Conservation (phyloP, 2,888 invertebrate genomes). For the Stenoptilia bipunctidactyla region DNA sequence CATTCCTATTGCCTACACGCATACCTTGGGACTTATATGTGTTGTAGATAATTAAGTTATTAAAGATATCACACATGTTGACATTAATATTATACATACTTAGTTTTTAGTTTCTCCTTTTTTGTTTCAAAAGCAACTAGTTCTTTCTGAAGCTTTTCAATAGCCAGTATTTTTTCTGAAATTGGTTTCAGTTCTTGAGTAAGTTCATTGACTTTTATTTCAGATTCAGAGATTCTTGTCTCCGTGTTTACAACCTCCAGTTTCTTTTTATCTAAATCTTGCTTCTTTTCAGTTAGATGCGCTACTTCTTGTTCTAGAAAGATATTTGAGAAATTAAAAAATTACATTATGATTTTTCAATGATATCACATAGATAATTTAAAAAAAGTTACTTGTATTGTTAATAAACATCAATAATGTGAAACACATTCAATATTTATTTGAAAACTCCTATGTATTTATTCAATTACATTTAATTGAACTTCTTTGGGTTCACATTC, state of each 20-base stretch:
- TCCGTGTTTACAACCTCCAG: constrained; percentile 68
- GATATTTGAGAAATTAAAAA: constrained; percentile 2
- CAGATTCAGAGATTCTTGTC: constrained; percentile 72
- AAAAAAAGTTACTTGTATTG: too few species aligned
- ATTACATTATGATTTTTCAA: neutral
- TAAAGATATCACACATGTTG: too few species aligned
- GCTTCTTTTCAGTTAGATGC: constrained; percentile 67
- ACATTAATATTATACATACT: too few species aligned
- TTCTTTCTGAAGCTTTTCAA: constrained; percentile 64
- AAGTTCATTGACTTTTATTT: constrained; percentile 70
- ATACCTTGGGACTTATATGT: too few species aligned
- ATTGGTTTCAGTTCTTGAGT: constrained; percentile 69
- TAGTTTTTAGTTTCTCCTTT: constrained; percentile 69
- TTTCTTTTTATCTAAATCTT: constrained; percentile 73
- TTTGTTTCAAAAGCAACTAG: constrained; percentile 63
- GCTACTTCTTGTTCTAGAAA: constrained; percentile 61
- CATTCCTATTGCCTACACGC: too few species aligned
- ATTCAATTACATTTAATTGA: too few species aligned
- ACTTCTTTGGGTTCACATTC: too few species aligned
- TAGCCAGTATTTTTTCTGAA: constrained; percentile 60
- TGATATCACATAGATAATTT: neutral
- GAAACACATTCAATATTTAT: too few species aligned
- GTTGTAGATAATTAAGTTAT: too few species aligned
- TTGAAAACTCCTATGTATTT: too few species aligned
- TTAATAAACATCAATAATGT: too few species aligned